Conservation (phyloP, 2,888 invertebrate species). For the Merodon equestris region DNA sequence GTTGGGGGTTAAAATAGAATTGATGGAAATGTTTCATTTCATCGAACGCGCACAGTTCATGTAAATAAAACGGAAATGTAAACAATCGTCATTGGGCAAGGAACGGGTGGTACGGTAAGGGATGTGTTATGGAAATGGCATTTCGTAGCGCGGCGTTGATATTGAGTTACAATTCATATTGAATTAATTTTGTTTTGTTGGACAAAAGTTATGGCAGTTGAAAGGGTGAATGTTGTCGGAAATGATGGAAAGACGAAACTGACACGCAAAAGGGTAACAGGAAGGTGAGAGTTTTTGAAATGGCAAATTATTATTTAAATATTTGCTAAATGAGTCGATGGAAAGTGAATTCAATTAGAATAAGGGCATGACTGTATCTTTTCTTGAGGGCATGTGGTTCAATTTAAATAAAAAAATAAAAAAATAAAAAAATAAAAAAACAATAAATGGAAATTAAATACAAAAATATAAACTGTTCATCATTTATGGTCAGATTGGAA, state of each 20-base stretch:
- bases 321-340: conserved; percentile 54
- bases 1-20: conserved; percentile 7
- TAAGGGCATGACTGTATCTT: too few relatives aligned
- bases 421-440: too few relatives aligned
- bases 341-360: conserved; percentile 37
- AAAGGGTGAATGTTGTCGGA: background rate
- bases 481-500: too few relatives aligned
- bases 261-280: conserved; percentile 57
- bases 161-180: conserved; percentile 68
- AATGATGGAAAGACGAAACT: conserved; percentile 21
- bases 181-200: conserved; percentile 69
- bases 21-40: conserved; percentile 66
- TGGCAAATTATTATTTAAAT: conserved; percentile 66
- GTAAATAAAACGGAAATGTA: conserved; percentile 68
- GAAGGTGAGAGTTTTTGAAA: conserved; percentile 63
- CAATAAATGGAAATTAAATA: too few relatives aligned
- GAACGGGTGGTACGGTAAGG: background rate
- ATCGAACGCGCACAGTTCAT: conserved; percentile 53
- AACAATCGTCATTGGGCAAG: conserved; percentile 35
- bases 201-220: conserved; percentile 53
- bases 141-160: conserved; percentile 32
- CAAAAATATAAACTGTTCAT: too few relatives aligned
- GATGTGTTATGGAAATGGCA: conserved; percentile 54
- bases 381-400: too few relatives aligned
- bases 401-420: too few relatives aligned